Evolutionary conservation across 1,140 invertebrate species (phyloP).

Genomic region (Oryzaephilus surinamensis): DNA sequence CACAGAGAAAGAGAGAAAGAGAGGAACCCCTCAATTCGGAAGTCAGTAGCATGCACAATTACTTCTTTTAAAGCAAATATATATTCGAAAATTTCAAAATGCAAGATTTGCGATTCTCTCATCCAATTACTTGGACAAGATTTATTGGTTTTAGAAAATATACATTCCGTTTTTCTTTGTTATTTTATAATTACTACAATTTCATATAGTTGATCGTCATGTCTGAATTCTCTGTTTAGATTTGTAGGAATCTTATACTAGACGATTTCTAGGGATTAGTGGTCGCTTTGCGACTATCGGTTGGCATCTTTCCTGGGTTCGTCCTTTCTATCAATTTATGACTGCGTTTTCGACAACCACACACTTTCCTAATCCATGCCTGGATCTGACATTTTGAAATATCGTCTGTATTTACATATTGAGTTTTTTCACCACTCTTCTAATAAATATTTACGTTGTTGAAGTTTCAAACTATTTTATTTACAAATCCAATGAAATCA

Average conservation of each 20-base stretch:
- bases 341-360: slow-evolving; percentile 12
- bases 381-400: slow-evolving; percentile 11
- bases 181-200: no score
- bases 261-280: slow-evolving; percentile 9
- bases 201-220: no score
- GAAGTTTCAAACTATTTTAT: no score
- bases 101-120: slow-evolving; percentile 14
- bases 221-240: slow-evolving; percentile 14
- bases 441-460: no score
- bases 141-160: no score
- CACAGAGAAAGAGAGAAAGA: no score
- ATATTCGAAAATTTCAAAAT: slow-evolving; percentile 14
- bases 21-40: slow-evolving; percentile 10
- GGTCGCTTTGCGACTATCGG: slow-evolving; percentile 7
- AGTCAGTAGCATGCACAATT: slow-evolving; percentile 20
- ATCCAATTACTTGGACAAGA: slow-evolving; percentile 15
- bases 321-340: slow-evolving; percentile 16
- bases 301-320: slow-evolving; percentile 4
- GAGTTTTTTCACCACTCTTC: no score
- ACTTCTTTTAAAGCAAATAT: slow-evolving; percentile 17
- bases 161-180: no score
- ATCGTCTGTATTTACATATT: slow-evolving; percentile 13
- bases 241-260: slow-evolving; percentile 3
- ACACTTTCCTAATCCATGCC: slow-evolving; percentile 12
- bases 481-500: no score